phyloP scores from a whole-genome alignment of 2,797 vertebrate species.

The Prionace glauca region DNA sequence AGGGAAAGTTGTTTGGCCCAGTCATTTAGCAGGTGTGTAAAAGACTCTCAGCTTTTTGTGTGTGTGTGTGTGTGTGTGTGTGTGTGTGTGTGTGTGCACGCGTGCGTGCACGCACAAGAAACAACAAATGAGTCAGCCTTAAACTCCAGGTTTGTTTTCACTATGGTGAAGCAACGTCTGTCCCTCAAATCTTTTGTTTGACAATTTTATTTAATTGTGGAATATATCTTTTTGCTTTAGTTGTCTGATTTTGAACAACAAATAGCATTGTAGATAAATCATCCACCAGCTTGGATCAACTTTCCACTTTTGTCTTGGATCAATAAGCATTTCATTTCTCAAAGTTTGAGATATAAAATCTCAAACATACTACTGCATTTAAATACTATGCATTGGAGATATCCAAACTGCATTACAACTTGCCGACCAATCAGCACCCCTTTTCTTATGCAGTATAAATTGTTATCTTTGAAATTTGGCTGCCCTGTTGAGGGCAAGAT shows the following conservation, averaged over 20 bases:
- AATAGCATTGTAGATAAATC: not conserved
- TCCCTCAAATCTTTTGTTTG: not conserved
- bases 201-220: not conserved
- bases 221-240: not conserved
- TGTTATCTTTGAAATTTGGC: too few species aligned
- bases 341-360: not conserved
- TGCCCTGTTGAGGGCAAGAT: too few species aligned
- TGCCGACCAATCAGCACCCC: too few species aligned
- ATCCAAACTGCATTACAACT: not conserved
- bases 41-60: not conserved
- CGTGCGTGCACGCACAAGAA: too few species aligned
- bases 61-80: too few species aligned
- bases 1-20: not conserved
- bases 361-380: not conserved
- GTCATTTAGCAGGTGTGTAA: not conserved
- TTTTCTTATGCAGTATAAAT: too few species aligned
- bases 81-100: too few species aligned
- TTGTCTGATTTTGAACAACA: not conserved
- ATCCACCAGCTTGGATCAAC: not conserved
- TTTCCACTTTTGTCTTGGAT: not conserved
- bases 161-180: not conserved
- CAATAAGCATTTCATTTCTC: not conserved
- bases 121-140: not conserved
- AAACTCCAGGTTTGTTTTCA: not conserved
- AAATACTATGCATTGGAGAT: not conserved